These are phyloP conservation scores for Lithophane leautieri DNA, from an alignment of 2,888 invertebrate species.

Conservation along the genomic window DNA sequence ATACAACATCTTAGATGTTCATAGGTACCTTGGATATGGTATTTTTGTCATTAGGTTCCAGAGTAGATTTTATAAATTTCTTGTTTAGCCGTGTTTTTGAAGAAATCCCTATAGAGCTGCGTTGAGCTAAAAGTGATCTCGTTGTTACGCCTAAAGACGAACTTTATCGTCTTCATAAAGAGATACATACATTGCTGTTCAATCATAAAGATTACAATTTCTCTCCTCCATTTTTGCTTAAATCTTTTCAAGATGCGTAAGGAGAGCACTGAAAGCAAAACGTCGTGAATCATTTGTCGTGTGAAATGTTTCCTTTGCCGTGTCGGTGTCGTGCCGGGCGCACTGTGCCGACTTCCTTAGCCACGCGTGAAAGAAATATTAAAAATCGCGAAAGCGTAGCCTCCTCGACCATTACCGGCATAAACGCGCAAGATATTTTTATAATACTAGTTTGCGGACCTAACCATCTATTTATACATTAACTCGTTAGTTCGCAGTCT, in stretches of 20 bases:
- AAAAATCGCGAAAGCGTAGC: constrained; percentile 77
- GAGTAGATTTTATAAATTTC: background rate
- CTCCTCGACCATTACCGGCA: constrained; percentile 56
- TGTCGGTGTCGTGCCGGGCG: constrained; percentile 23
- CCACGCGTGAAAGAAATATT: constrained; percentile 71
- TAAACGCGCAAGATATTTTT: constrained; percentile 60
- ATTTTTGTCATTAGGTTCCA: too few species aligned
- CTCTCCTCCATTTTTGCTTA: background rate
- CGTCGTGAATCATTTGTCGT: constrained; percentile 26
- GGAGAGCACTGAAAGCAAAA: constrained; percentile 17
- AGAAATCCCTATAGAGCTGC: background rate
- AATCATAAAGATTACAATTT: constrained; percentile 3
- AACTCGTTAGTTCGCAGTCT: constrained; percentile 50
- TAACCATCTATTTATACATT: constrained; percentile 46
- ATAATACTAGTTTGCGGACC: constrained; percentile 50
- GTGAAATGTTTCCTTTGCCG: constrained; percentile 16
- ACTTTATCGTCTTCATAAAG: background rate
- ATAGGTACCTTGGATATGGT: too few species aligned
- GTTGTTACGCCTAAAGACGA: background rate
- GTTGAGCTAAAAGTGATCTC: too few species aligned
- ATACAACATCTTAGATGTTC: constrained; percentile 7
- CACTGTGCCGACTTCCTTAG: constrained; percentile 43
- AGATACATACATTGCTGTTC: background rate
- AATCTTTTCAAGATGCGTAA: constrained; percentile 14
- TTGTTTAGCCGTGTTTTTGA: background rate